phyloP scores from a whole-genome alignment of 2,113 vertebrate genomes.

The Tinamus guttatus region DNA sequence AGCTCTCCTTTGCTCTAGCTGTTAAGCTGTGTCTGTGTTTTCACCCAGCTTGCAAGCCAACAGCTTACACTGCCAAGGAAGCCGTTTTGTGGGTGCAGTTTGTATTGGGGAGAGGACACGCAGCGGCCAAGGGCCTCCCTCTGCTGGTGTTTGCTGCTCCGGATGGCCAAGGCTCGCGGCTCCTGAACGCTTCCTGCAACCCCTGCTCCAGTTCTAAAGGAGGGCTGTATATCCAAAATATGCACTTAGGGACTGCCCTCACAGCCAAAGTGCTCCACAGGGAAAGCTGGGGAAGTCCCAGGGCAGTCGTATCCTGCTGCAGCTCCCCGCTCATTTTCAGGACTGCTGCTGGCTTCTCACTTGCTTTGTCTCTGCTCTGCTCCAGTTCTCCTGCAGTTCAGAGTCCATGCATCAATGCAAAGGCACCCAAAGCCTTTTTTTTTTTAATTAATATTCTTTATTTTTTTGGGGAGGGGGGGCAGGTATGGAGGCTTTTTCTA shows the following conservation, averaged over 20 bases:
- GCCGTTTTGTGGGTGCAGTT: background rate
- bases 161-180: background rate
- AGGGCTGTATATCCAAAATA: background rate
- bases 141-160: background rate
- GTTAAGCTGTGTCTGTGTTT: background rate
- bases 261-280: background rate
- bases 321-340: background rate
- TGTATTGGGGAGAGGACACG: background rate
- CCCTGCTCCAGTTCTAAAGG: background rate
- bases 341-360: conserved; percentile 17
- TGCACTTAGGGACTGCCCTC: background rate
- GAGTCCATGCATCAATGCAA: conserved; percentile 13
- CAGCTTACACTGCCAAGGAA: background rate
- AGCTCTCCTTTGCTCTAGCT: background rate
- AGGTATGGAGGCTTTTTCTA: conserved; percentile 77
- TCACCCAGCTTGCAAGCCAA: background rate
- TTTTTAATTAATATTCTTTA: too few species aligned
- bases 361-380: conserved; percentile 54
- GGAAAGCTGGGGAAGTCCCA: background rate
- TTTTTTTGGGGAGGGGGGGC: too few species aligned
- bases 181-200: background rate
- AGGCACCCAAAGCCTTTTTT: conserved; percentile 14
- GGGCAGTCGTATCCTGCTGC: background rate
- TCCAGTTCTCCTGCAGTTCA: conserved; percentile 59
- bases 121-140: background rate